Evolutionary conservation across 1,140 invertebrate species (phyloP), one percentile per base, ranked within the genome.

Genomic region (Cecropterus lyciades): DNA sequence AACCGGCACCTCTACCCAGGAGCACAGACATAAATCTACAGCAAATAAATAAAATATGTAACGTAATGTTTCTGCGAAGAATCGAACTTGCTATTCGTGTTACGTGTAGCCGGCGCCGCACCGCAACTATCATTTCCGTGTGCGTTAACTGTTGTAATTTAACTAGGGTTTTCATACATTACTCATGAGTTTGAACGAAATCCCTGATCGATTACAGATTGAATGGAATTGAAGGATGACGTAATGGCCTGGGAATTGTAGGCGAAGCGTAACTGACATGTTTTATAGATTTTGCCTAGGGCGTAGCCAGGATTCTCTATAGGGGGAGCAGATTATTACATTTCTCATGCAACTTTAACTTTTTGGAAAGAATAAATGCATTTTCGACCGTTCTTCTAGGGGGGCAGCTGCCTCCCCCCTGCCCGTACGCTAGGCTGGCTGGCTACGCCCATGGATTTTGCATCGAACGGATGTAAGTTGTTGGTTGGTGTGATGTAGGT

Each of bases 71-170:
- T 24, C 55, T 43, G 17, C 40, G 40, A 57, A 45, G 20, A 20
- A 10, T 45, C 40, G 14, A 37, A 37, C 55, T 57, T 57, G 20
- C 42, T 57, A 57, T 57, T 57, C 55, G 55, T 45, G 17, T 45
- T 27, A 57, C 55, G 55, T 57, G 42, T 57, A 15, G n/a, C 20
- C 42, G 55, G 55, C 55, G 55, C 40, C 55, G 55, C n/a, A 27
- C 16, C 37, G 37, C 15, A 24, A 11, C 40, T 0, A 15, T 57
- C 49, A 70, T 65, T 73, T 73, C 71, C 71, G 57, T 37, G 20
- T 42, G 55, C 42, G 55, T 48, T 73, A 73, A 73, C 70, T 72
- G 57, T 69, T 70, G 68, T 67, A 64, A 67, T 70, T 67, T 67
- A 73, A 73, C 71, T 53, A 72, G 46, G 53, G 65, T 52, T 46